Evolutionary conservation across 2,888 invertebrate species (phyloP), one percentile per base, ranked within the genome.

Genomic region (Trachelus troglodyta): DNA sequence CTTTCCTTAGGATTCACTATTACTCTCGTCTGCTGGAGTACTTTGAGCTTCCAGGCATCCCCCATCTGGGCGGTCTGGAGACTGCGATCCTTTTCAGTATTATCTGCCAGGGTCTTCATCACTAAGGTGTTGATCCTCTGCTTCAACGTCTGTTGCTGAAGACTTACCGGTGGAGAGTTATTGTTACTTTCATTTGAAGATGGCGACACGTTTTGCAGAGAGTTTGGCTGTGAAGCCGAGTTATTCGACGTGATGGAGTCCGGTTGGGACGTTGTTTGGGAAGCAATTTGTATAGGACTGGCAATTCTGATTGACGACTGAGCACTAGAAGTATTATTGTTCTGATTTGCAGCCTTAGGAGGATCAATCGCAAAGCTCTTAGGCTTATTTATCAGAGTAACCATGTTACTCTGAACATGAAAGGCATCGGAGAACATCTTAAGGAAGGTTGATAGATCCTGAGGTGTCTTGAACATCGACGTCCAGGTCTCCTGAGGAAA

Each of bases 381-480:
- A 89, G 96, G 95, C 90, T 95, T 94, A 90, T 95, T 95, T 86
- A 97, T 94, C 84, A 97, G 92, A 79, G 97, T 97, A 87, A 98
- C 97, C 92, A 98, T 94, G 93, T 98, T 98, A 77, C 97, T 95
- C 90, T 98, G 98, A 81, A 98, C 97, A 91, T 97, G 97, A 92
- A 98, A 98, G 87, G 97, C 95, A 91, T 98, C 97, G n/a, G 98
- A 96, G 91, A 98, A 98, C 92, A 98, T 95, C 91, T 97, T 96
- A 77, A 98, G 93, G 90, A 98, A 98, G 75, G 98, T 97, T 75
- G 96, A 95, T 84, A 98, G 93, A 92, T 98, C 98, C 78, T 96
- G 96, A 0, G 97, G 95, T 4, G 97, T 98, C 90, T 98, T 98
- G 88, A 98, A 98, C 93, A 98, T 95, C 88, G 95, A 95, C 87